Evolutionary conservation across 2,797 vertebrate species (phyloP).

Genomic region (Sphenopsis melanotis): DNA sequence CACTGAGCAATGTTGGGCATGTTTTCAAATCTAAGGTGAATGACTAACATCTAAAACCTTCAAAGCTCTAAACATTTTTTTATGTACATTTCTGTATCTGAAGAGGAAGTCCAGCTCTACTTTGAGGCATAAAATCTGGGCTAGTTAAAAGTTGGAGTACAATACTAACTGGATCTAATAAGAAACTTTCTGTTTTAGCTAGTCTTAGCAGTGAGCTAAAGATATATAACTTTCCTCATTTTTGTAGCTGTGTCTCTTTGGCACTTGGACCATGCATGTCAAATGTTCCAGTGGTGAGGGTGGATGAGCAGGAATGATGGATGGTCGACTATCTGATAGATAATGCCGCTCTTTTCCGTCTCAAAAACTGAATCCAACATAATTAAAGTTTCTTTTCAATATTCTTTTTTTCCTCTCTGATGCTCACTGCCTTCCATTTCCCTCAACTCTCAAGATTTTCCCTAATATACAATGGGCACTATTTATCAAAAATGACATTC

Average conservation of each 20-base stretch:
- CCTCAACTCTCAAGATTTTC: slow-evolving; percentile 8
- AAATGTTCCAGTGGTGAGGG: neutral
- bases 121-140: neutral
- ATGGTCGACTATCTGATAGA: slow-evolving; percentile 9
- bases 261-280: slow-evolving; percentile 12
- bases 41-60: neutral
- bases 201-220: slow-evolving; percentile 1
- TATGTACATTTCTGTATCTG: neutral
- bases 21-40: neutral
- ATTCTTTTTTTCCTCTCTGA: slow-evolving; percentile 13
- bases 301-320: slow-evolving; percentile 18
- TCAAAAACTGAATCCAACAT: slow-evolving; percentile 25
- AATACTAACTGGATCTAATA: neutral
- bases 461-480: neutral
- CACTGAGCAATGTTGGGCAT: neutral
- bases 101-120: neutral
- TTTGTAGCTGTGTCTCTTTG: slow-evolving; percentile 2
- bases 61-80: neutral
- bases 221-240: slow-evolving; percentile 2
- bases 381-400: slow-evolving; percentile 62
- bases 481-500: slow-evolving; percentile 58
- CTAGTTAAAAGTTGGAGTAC: neutral
- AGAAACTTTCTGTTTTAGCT: neutral
- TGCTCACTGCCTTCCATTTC: slow-evolving; percentile 45
- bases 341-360: neutral